Evolutionary conservation across 2,113 vertebrate genomes (phyloP).

Genomic region (Speoplatyrhinus poulsoni): DNA sequence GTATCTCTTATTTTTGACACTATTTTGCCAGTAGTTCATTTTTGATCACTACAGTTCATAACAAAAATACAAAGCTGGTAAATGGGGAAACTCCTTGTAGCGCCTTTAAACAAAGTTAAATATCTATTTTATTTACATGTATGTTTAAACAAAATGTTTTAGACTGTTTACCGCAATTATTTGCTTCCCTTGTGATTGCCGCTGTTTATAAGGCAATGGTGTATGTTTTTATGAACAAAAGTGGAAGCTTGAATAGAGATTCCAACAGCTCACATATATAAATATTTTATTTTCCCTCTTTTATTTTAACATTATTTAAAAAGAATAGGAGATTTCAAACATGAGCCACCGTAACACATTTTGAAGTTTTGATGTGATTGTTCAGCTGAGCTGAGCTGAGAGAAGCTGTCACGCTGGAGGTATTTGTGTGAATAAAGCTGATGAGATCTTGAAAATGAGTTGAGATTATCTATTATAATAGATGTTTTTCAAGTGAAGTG

Average conservation of each 20-base stretch:
- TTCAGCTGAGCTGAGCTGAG: neutral
- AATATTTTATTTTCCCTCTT: neutral
- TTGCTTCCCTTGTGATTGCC: neutral
- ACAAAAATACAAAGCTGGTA: too few species aligned
- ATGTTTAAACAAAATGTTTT: neutral
- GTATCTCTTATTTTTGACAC: too few species aligned
- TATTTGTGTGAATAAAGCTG: too few species aligned
- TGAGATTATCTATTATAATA: too few species aligned
- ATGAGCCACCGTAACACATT: conserved; percentile 8
- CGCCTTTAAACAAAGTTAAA: neutral
- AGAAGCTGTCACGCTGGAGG: conserved; percentile 2
- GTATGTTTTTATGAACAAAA: conserved; percentile 27
- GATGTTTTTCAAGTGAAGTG: too few species aligned
- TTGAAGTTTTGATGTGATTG: conserved; percentile 21
- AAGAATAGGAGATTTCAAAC: neutral
- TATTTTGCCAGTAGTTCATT: too few species aligned
- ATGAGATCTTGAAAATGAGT: too few species aligned
- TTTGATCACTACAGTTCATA: too few species aligned
- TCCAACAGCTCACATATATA: neutral
- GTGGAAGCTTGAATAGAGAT: neutral
- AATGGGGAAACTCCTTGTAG: neutral
- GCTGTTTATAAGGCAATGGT: conserved; percentile 8
- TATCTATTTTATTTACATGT: neutral
- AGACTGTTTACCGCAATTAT: conserved; percentile 1
- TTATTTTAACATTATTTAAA: neutral